Evolutionary conservation across 2,797 vertebrate species (phyloP), one percentile per base, ranked within the genome.

Genomic region (Oreochromis grahami): DNA sequence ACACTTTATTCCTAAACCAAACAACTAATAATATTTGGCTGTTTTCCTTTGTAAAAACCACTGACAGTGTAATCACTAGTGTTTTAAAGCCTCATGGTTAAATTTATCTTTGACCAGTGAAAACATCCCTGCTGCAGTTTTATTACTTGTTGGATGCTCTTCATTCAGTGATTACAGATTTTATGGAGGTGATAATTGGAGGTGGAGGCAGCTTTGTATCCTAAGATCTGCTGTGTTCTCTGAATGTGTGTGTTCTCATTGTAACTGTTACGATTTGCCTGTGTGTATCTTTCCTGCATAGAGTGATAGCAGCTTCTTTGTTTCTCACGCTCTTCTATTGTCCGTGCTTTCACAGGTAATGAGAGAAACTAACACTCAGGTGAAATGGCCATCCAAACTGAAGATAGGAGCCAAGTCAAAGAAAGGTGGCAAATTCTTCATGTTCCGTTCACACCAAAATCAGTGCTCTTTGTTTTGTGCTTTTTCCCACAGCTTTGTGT

Each of bases 371-470:
- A 87, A 94, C 95, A 97, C 97, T 50, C 95, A 96, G 95, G 96
- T 97, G 94, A 97, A 97, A 95, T 97, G 97, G 97, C 97, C 97
- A 1, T 97, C 96, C 81, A 97, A 97, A 81, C 93, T 97, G 84
- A 97, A 97, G 92, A 97, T 97, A 50, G 96, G 97, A 58, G 97
- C 96, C 51, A 97, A 97, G 87, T 97, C 96, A 85, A 97, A 97
- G 92, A 97, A 97, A 97, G 97, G 97, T 97, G 84, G 88, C 72
- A 60, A 24, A 77, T 41, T 56, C 50, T 56, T 79, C 5, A 48
- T 36, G n/a, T 70, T 79, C 55, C 2, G 7, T 43, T 74, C 50
- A 21, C 29, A 45, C 7, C 5, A 38, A 5, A 10, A 10, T 3
- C n/a, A 52, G 3, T 17, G 11, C 15, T 74, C 9, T 17, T 3